Base-by-base conservation (phyloP, 2,888 invertebrate species). In the Melipona beecheii region DNA sequence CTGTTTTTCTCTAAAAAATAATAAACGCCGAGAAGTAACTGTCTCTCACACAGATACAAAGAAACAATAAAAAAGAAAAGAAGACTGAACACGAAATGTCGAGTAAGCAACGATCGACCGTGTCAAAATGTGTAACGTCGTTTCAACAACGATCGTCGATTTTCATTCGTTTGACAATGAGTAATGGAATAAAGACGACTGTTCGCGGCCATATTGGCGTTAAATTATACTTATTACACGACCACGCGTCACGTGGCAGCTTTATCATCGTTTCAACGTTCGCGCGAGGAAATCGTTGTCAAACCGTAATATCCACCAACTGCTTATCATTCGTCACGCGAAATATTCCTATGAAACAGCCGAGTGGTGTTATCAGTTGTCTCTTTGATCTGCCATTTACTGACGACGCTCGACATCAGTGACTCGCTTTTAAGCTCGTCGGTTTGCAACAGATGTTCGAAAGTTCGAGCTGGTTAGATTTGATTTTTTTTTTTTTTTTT, bases 161-260 rank as follows among this genome's bases (percentile, higher is more conserved):
- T 80, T 80, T 65, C 74, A 31, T 54, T 52, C 58, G 9, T 43
- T 54, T 19, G 58, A 15, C 24, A 15, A 5, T 4, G 24, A 31
- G 6, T 36, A 36, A 19, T 24, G 50, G 2, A n/a, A 17, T 54
- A n/a, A 36, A 24, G 5, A 24, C n/a, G 4, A 13, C 21, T 50
- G 19, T 58, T 65, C 49, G 65, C 31, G 0, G 54, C 54, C 60
- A 54, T n/a, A 36, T 49, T 54, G 65, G 15, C 27, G 13, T 50
- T 83, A 83, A 75, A 84, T 84, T 84, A 81, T 83, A 73, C 69
- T 76, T 76, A 69, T 83, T 78, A 75, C 64, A 15, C 58, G 49
- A 50, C 27, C 19, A 15, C 36, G 58, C 36, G 62, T 78, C 50
- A 56, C 58, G 72, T 66, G 64, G 58, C 71, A 24, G 62, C 54